These are phyloP conservation scores for Brenthis ino DNA, from an alignment of 2,888 invertebrate genomes.

Conservation along the genomic window DNA sequence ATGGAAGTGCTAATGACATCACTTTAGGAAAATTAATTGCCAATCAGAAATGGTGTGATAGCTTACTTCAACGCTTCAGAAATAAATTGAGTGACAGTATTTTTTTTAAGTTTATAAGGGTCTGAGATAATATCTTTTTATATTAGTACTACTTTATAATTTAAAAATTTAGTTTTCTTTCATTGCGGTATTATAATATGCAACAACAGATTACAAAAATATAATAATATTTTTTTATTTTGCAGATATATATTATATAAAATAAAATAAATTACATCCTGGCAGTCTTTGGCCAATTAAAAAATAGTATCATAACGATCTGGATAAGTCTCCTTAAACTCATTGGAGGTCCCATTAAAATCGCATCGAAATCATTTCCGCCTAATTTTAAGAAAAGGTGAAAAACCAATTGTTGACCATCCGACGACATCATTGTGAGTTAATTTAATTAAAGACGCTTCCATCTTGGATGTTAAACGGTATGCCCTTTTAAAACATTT, in stretches of 20 bases:
- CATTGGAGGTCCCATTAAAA: slow-evolving; percentile 23
- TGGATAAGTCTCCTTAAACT: neutral
- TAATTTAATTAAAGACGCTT: slow-evolving; percentile 18
- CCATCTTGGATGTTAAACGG: slow-evolving; percentile 5
- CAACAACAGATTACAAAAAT: too few species aligned
- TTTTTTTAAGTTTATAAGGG: neutral
- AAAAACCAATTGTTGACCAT: slow-evolving; percentile 21
- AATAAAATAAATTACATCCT: neutral
- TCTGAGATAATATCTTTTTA: too few species aligned
- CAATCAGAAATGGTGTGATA: too few species aligned
- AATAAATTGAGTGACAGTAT: neutral
- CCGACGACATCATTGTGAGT: slow-evolving; percentile 26
- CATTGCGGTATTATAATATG: too few species aligned
- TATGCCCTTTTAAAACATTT: neutral
- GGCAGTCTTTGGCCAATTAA: neutral
- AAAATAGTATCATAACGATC: slow-evolving; percentile 4
- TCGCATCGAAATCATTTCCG: slow-evolving; percentile 13
- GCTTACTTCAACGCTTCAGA: too few species aligned
- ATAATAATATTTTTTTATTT: too few species aligned
- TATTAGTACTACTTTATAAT: too few species aligned
- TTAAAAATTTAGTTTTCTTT: too few species aligned
- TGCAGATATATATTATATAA: neutral
- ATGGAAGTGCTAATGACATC: too few species aligned
- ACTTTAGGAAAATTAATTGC: too few species aligned
- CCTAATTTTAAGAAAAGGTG: slow-evolving; percentile 22